These are phyloP conservation scores for Agelas oroides DNA, from an alignment of 37 sponge, comb jelly and placozoan genomes.

Conservation along the genomic window DNA sequence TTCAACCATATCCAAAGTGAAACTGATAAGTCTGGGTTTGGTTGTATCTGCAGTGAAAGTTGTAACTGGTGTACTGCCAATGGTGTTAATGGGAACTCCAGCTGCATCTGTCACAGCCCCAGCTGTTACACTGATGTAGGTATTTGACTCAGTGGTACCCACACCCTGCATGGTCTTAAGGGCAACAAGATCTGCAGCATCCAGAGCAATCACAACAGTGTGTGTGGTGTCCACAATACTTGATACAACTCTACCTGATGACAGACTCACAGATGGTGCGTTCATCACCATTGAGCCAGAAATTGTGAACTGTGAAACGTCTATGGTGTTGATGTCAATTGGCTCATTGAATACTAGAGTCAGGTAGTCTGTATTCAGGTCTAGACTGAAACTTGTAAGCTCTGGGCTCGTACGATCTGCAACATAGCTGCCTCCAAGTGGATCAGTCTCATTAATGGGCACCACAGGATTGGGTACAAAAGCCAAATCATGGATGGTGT, in stretches of 20 bases:
- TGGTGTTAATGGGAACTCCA: constrained; percentile 7
- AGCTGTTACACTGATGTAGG: constrained; percentile 30
- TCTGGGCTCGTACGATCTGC: constrained; percentile 63
- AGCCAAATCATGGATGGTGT: constrained; percentile 71
- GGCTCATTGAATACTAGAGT: constrained; percentile 80
- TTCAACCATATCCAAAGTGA: constrained; percentile 71
- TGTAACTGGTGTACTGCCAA: neutral
- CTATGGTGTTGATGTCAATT: constrained; percentile 37
- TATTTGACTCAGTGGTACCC: constrained; percentile 36
- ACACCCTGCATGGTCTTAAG: constrained; percentile 63
- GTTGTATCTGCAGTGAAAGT: constrained; percentile 46
- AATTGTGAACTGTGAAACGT: constrained; percentile 49
- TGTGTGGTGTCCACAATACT: constrained; percentile 36
- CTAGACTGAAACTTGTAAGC: constrained; percentile 57
- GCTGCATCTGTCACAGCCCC: constrained; percentile 60
- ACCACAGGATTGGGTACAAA: constrained; percentile 60
- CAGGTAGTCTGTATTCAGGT: constrained; percentile 68
- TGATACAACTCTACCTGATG: constrained; percentile 30
- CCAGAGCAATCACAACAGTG: constrained; percentile 61
- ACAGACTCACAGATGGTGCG: constrained; percentile 22
- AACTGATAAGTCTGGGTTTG: constrained; percentile 37
- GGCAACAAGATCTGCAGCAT: constrained; percentile 40
- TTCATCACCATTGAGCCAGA: neutral
- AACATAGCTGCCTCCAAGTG: constrained; percentile 66
- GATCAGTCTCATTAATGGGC: constrained; percentile 46